These are phyloP conservation scores for Eilema caniola DNA, from an alignment of 2,888 invertebrate species.

Conservation along the genomic window DNA sequence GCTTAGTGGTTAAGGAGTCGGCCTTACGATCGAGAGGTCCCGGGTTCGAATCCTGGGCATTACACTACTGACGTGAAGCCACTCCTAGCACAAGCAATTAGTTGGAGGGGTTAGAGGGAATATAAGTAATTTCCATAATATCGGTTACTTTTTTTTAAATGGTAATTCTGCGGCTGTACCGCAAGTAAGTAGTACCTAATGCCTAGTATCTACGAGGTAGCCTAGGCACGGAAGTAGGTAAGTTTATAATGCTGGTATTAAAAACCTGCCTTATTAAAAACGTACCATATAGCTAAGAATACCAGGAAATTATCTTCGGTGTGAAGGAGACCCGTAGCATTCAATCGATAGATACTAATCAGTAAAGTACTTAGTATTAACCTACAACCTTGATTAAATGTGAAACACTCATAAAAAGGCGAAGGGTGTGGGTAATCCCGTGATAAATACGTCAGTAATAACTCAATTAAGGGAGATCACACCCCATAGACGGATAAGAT, in stretches of 20 bases:
- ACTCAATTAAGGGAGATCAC: conserved; percentile 81
- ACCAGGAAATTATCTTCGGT: background rate
- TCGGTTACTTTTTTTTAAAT: no score
- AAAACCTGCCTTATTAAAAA: no score
- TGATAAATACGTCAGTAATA: conserved; percentile 78
- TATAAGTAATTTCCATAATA: no score
- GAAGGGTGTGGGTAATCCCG: conserved; percentile 59
- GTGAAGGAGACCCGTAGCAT: background rate
- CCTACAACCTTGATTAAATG: conserved; percentile 5
- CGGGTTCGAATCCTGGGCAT: no score
- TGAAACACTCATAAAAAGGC: conserved; percentile 10
- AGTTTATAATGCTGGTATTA: background rate
- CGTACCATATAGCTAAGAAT: background rate
- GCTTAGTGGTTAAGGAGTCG: no score
- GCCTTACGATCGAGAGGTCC: no score
- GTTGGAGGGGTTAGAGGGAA: no score
- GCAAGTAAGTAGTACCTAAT: no score
- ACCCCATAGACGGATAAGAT: conserved; percentile 66
- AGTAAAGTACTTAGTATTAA: background rate
- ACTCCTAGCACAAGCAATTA: no score
- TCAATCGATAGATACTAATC: background rate
- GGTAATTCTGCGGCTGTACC: no score
- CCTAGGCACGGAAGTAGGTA: background rate
- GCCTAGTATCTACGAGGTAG: no score
- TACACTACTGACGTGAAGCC: no score